A percentile compares a stretch with the other conserved stretches of the same genome.
Conservation (phyloP, 2,797 vertebrate species). For the Pelodytes ibericus region DNA sequence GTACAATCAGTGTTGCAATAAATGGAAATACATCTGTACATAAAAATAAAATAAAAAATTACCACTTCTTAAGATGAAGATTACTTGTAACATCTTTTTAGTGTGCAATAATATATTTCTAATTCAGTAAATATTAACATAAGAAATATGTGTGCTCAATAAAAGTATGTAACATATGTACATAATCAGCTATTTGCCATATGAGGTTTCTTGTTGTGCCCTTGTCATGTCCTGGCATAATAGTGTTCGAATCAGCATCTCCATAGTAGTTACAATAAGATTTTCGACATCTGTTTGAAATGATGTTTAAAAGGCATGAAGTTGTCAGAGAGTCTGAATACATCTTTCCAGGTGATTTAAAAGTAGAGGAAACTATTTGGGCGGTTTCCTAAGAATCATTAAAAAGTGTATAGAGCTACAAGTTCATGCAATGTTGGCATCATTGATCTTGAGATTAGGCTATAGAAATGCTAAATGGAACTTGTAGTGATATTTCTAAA, state of each 20-base stretch:
- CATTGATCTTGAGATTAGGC: too few relatives aligned
- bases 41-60: too few relatives aligned
- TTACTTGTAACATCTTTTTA: too few relatives aligned
- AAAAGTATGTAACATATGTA: background rate
- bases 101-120: too few relatives aligned
- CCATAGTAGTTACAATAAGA: constrained; percentile 9
- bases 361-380: constrained; percentile 40
- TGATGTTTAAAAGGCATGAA: constrained; percentile 26
- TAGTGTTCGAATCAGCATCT: background rate
- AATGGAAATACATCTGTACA: background rate
- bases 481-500: constrained; percentile 16
- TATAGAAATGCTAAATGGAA: background rate
- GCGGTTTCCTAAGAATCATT: constrained; percentile 21
- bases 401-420: constrained; percentile 20
- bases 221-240: constrained; percentile 10
- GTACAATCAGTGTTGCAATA: too few relatives aligned
- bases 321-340: constrained; percentile 24
- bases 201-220: background rate
- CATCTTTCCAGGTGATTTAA: constrained; percentile 25
- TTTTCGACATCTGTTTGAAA: constrained; percentile 34
- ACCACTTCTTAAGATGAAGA: too few relatives aligned
- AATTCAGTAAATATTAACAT: too few relatives aligned
- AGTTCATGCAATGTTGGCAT: too few relatives aligned
- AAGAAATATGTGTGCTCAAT: background rate
- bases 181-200: background rate